A percentile compares a stretch with the other conserved stretches of the same genome.
phyloP scores from a whole-genome alignment of 2,797 vertebrate species.

The Anisognathus igniventris region DNA sequence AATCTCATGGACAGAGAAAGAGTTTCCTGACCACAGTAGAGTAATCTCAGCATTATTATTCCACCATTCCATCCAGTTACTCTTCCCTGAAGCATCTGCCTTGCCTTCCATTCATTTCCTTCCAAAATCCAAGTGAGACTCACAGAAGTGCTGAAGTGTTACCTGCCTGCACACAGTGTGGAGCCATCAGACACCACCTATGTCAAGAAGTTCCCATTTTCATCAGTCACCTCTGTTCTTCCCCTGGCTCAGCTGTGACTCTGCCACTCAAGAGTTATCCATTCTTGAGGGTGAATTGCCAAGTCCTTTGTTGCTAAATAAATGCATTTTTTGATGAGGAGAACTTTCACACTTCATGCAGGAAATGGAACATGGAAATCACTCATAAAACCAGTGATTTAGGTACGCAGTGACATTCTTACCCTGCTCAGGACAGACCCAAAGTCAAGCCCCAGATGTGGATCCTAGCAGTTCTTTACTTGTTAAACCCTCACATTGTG shows the following conservation, averaged over 20 bases:
- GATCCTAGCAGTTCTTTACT: neutral
- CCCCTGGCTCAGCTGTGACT: neutral
- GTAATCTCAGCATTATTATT: neutral
- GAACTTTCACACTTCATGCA: neutral
- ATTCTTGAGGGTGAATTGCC: neutral
- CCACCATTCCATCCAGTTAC: neutral
- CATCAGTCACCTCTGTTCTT: neutral
- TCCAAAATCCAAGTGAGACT: neutral
- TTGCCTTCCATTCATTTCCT: neutral
- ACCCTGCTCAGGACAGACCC: neutral
- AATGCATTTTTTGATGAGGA: neutral
- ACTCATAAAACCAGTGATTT: neutral
- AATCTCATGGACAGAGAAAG: neutral
- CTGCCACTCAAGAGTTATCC: neutral
- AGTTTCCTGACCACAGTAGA: neutral
- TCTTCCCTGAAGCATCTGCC: neutral
- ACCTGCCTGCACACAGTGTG: neutral
- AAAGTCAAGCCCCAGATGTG: neutral
- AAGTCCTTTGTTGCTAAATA: neutral
- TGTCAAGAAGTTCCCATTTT: neutral
- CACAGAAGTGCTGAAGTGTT: neutral
- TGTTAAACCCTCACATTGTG: fast-evolving
- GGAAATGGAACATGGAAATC: neutral
- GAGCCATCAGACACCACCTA: neutral
- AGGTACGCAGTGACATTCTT: neutral